Conservation (phyloP, 2,113 vertebrate species). For the Catagonus wagneri region DNA sequence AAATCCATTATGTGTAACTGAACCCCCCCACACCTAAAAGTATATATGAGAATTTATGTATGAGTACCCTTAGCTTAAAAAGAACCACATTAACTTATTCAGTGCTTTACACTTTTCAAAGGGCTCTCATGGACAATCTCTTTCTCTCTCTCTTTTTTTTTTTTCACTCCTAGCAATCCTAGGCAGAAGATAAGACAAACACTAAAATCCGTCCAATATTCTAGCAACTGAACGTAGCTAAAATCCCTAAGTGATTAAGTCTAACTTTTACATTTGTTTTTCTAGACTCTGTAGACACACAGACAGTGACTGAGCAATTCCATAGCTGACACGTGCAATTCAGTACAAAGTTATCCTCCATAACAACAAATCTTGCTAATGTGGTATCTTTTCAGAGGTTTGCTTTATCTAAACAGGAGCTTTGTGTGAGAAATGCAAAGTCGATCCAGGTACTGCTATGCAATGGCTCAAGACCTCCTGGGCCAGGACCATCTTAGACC, state of each 20-base stretch:
- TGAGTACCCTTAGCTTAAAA: neutral
- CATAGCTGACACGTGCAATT: neutral
- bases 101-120: neutral
- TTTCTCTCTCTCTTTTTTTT: neutral
- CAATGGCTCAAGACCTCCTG: neutral
- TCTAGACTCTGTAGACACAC: neutral
- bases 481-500: neutral
- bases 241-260: neutral
- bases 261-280: neutral
- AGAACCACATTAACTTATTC: neutral
- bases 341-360: neutral
- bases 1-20: neutral
- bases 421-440: neutral
- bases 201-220: neutral
- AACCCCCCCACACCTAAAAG: neutral
- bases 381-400: neutral
- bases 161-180: neutral
- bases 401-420: neutral
- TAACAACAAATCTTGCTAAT: neutral
- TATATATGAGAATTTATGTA: neutral
- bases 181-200: neutral
- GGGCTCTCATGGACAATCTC: neutral
- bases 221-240: neutral
- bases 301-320: neutral
- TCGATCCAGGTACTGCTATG: neutral